Conservation (phyloP, 2,888 invertebrate genomes). For the Dioctria linearis region DNA sequence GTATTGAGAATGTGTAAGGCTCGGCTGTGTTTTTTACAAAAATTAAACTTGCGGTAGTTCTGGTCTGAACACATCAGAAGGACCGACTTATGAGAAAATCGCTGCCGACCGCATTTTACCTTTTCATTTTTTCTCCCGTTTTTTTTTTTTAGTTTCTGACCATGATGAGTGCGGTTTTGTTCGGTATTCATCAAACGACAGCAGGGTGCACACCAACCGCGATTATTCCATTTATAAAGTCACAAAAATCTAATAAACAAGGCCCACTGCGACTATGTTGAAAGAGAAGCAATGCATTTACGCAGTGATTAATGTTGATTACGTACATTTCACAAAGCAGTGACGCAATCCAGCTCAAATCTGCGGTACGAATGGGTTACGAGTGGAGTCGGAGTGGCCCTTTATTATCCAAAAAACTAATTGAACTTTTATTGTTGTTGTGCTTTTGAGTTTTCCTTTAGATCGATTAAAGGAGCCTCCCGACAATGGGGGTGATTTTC, state of each 20-base stretch:
- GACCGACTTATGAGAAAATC: slow-evolving; percentile 57
- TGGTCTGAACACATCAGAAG: slow-evolving; percentile 47
- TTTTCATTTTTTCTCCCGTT: slow-evolving; percentile 2
- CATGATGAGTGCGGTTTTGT: slow-evolving; percentile 54
- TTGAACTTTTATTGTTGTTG: no score
- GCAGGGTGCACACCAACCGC: slow-evolving; percentile 54
- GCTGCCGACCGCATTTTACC: slow-evolving; percentile 51
- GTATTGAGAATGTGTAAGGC: neutral
- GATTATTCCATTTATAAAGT: slow-evolving; percentile 54
- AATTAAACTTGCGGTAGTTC: slow-evolving; percentile 26
- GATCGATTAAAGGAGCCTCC: no score
- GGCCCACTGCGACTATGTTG: neutral
- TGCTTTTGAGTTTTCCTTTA: no score
- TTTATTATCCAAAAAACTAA: no score
- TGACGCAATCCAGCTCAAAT: no score
- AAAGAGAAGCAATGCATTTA: slow-evolving; percentile 31
- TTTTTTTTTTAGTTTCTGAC: slow-evolving; percentile 14
- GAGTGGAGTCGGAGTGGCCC: no score
- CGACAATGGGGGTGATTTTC: neutral
- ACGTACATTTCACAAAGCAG: neutral
- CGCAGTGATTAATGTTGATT: slow-evolving; percentile 38
- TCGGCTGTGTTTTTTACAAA: neutral
- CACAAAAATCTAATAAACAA: slow-evolving; percentile 55
- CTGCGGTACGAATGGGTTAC: no score
- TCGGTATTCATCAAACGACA: slow-evolving; percentile 54